phyloP scores from a whole-genome alignment of 2,888 invertebrate genomes.

The Xylocampa areola region DNA sequence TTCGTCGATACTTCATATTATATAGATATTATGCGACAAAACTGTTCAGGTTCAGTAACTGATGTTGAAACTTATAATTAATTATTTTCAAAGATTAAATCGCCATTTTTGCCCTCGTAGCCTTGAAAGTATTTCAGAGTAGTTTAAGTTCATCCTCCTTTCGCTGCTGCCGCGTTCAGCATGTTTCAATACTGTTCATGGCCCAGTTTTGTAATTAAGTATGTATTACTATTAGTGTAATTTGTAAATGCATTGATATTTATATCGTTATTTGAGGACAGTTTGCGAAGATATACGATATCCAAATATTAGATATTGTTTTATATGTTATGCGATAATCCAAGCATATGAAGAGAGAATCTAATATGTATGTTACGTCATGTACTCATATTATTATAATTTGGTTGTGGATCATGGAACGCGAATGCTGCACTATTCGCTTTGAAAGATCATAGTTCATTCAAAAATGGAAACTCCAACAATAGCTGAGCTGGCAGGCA shows the following conservation, averaged over 20 bases:
- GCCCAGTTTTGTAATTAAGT: slow-evolving; percentile 64
- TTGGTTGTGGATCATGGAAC: slow-evolving; percentile 13
- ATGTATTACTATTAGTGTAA: slow-evolving; percentile 36
- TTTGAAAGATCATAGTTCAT: slow-evolving; percentile 76
- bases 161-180: slow-evolving; percentile 53
- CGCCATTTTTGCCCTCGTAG: slow-evolving; percentile 35
- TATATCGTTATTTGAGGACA: slow-evolving; percentile 11
- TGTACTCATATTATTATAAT: not conserved
- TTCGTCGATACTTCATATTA: slow-evolving; percentile 26
- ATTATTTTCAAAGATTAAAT: slow-evolving; percentile 36
- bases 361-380: too few species aligned
- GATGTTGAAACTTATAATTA: slow-evolving; percentile 23
- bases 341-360: not conserved
- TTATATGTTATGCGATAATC: slow-evolving; percentile 1
- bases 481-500: slow-evolving; percentile 82
- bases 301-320: slow-evolving; percentile 19
- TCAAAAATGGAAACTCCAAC: slow-evolving; percentile 74
- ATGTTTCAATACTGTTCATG: slow-evolving; percentile 70
- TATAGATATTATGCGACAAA: slow-evolving; percentile 14
- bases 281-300: slow-evolving; percentile 5
- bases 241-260: slow-evolving; percentile 34
- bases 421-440: slow-evolving; percentile 15
- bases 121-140: slow-evolving; percentile 56
- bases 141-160: slow-evolving; percentile 64
- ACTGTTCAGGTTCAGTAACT: slow-evolving; percentile 24